Percentiles rank a stretch among this genome's conserved stretches.
Evolutionary conservation across 2,888 invertebrate species (phyloP).

Genomic region (Isoperla grammatica): DNA sequence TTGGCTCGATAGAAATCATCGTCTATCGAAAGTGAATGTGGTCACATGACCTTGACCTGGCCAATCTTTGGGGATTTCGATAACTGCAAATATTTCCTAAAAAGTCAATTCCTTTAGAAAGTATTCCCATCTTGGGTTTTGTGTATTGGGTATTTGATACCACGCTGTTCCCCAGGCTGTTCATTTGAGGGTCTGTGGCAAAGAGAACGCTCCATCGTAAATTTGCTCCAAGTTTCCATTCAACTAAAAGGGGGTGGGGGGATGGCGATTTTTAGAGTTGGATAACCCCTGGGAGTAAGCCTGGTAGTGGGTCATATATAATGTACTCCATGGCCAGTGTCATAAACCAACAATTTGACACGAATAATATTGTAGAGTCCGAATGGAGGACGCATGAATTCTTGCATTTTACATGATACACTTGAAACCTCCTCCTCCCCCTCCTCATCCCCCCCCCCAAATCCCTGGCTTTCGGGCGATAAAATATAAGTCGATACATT

Average conservation of each 20-base stretch:
- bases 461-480: slow-evolving; percentile 10
- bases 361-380: slow-evolving; percentile 28
- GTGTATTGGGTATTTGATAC: not conserved
- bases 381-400: not conserved
- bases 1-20: no score
- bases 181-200: no score
- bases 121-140: no score
- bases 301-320: slow-evolving; percentile 23
- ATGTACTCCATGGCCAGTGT: slow-evolving; percentile 25
- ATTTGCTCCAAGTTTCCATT: slow-evolving; percentile 29
- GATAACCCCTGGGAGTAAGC: slow-evolving; percentile 5
- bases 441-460: slow-evolving; percentile 1
- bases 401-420: slow-evolving; percentile 14
- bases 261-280: slow-evolving; percentile 14
- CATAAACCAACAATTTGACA: slow-evolving; percentile 30
- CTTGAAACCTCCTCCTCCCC: no score
- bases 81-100: no score
- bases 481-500: slow-evolving; percentile 30
- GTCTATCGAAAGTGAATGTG: no score
- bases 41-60: no score
- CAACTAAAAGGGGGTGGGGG: slow-evolving; percentile 23
- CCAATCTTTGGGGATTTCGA: no score
- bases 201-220: slow-evolving; percentile 21
- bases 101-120: no score
- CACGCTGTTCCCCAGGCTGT: not conserved